Percentiles rank a stretch among this genome's conserved stretches.
These are phyloP conservation scores for Tetanocera ferruginea DNA, from an alignment of 2,888 invertebrate genomes.

Conservation along the genomic window DNA sequence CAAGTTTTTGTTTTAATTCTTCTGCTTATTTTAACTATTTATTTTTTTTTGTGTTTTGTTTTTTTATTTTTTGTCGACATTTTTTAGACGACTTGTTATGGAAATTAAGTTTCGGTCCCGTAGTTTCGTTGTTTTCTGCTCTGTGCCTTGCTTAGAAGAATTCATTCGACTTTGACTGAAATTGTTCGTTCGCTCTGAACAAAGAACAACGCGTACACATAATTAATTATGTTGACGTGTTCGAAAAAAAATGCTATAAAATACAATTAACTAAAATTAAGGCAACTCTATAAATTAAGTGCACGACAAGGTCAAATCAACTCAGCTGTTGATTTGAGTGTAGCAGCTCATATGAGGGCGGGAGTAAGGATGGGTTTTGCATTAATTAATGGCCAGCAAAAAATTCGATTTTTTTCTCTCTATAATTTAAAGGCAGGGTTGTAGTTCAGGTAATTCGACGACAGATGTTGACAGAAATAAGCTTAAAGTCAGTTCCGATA, in stretches of 20 bases:
- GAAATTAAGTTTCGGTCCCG: background rate
- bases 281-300: background rate
- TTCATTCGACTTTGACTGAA: background rate
- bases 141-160: background rate
- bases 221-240: conserved; percentile 1
- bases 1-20: conserved; percentile 1
- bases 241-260: background rate
- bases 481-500: too few relatives aligned
- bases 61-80: background rate
- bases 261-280: conserved; percentile 6
- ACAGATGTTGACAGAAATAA: background rate
- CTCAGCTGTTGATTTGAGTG: background rate
- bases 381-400: too few relatives aligned
- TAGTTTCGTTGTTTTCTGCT: background rate
- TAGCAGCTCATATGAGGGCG: background rate
- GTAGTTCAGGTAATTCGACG: too few relatives aligned
- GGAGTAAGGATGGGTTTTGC: background rate
- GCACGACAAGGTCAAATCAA: background rate
- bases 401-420: too few relatives aligned
- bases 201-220: background rate
- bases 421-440: too few relatives aligned
- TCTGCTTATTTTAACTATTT: background rate
- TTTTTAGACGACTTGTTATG: conserved; percentile 1
- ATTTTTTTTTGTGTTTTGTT: too few relatives aligned
- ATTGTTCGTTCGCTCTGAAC: background rate